phyloP scores from a whole-genome alignment of 2,113 vertebrate species.

The Poeciliopsis prolifica region DNA sequence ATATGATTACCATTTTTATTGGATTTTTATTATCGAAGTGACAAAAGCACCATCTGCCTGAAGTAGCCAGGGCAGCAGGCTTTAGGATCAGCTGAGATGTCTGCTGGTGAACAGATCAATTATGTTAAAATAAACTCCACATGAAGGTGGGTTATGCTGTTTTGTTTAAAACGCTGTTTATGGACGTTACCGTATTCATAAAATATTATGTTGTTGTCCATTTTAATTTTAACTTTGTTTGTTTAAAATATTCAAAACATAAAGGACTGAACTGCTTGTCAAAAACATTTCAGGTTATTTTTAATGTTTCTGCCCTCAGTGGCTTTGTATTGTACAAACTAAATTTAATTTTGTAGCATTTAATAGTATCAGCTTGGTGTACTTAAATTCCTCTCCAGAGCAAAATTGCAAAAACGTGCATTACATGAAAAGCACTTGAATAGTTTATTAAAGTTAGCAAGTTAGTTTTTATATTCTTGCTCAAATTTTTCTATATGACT shows the following conservation, averaged over 20 bases:
- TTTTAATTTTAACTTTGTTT: not conserved
- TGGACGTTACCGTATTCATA: not conserved
- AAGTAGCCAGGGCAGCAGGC: slow-evolving; percentile 65
- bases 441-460: too few relatives aligned
- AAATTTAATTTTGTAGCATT: slow-evolving; percentile 12
- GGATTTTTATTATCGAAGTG: slow-evolving; percentile 83
- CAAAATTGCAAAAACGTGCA: too few relatives aligned
- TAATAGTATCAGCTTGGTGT: too few relatives aligned
- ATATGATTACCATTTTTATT: slow-evolving; percentile 87
- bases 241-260: too few relatives aligned
- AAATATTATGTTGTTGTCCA: not conserved
- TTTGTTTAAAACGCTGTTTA: not conserved
- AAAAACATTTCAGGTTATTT: slow-evolving; percentile 19
- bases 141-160: slow-evolving; percentile 17
- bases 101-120: slow-evolving; percentile 69
- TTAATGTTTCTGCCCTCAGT: slow-evolving; percentile 2
- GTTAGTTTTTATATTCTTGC: too few relatives aligned
- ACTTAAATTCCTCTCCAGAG: too few relatives aligned
- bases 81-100: slow-evolving; percentile 72
- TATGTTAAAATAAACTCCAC: slow-evolving; percentile 17
- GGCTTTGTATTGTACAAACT: slow-evolving; percentile 19
- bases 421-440: too few relatives aligned
- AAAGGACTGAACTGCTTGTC: not conserved
- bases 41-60: slow-evolving; percentile 83
- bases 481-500: too few relatives aligned